Base-by-base conservation (phyloP, 2,888 invertebrate species). In the Abrostola triplasia region DNA sequence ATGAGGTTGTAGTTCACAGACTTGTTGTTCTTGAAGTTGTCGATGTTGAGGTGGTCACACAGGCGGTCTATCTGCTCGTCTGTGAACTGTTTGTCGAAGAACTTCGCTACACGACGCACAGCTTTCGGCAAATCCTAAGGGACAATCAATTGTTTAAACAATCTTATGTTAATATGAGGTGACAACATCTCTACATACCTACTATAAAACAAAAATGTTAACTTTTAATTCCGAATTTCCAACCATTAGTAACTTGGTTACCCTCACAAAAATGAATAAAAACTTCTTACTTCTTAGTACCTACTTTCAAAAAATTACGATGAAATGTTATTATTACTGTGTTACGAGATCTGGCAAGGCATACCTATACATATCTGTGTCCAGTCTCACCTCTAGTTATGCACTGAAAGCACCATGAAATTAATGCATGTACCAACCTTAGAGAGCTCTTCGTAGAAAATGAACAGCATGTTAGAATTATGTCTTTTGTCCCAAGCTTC, bases 391-490 rank as follows among this genome's bases (percentile, higher is more conserved):
- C 4, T 24, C 24, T 1, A 24, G 24, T 24, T 24, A 24, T 1
- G 24, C 24, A 24, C 24, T 24, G 24, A 24, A 24, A 24, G 24
- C 24, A 2, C 24, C 1, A 4, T 10, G 10, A 40, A 7, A 40
- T 1, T 40, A 1, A 9, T 5, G 40, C 1, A 40, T 24, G 4
- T 35, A 65, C 64, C 79, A 88, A 96, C 97, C 89, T 95, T 95
- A 57, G 96, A 95, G 89, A 98, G 95, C 77, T 98, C 96, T 89
- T 98, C 98, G 81, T 98, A 98, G 84, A 97, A 97, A 61, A 98
- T 89, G 80, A 97, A 97, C 0, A 97, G 89, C 65, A 98, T 90
- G 86, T 97, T 97, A 2, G 96, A 91, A 73, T 97, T 92, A 66
- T 97, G 80, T 70, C 96, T 95, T 56, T 95, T 87, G 5, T 95